Conservation (phyloP, 2,797 vertebrate genomes). For the Sphaeramia orbicularis region DNA sequence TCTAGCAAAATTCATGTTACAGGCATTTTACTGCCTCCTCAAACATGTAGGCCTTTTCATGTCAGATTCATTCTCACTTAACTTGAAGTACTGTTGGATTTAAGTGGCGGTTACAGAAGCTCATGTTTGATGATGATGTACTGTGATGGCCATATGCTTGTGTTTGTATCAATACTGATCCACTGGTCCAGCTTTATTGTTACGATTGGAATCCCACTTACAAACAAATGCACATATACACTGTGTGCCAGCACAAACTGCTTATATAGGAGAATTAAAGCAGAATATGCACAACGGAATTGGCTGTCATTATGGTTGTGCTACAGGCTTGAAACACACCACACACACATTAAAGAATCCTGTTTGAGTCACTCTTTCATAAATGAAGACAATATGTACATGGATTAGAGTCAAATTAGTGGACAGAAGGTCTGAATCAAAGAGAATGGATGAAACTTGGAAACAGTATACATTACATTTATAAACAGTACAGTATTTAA, state of each 20-base stretch:
- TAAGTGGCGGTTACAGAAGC: too few species aligned
- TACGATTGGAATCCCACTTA: constrained; percentile 10
- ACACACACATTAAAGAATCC: constrained; percentile 34
- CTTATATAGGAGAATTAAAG: constrained; percentile 3
- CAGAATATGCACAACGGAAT: constrained; percentile 26
- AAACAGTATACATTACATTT: too few species aligned
- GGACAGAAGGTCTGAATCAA: background rate
- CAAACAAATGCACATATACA: background rate
- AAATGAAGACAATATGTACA: constrained; percentile 27
- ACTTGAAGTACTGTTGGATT: too few species aligned
- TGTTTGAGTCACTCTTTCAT: constrained; percentile 30
- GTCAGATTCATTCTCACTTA: too few species aligned
- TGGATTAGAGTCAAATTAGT: constrained; percentile 28
- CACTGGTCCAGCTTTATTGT: background rate
- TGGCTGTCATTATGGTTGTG: constrained; percentile 29
- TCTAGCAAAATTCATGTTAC: too few species aligned
- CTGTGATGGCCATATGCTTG: too few species aligned
- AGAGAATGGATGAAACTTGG: background rate
- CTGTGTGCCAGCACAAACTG: constrained; percentile 8
- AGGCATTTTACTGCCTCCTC: too few species aligned
- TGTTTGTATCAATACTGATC: background rate
- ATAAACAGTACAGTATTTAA: too few species aligned
- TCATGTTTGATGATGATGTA: too few species aligned
- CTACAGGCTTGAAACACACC: constrained; percentile 24
- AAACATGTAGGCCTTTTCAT: too few species aligned